phyloP scores from a whole-genome alignment of 2,113 vertebrate genomes.

The Sus scrofa region DNA sequence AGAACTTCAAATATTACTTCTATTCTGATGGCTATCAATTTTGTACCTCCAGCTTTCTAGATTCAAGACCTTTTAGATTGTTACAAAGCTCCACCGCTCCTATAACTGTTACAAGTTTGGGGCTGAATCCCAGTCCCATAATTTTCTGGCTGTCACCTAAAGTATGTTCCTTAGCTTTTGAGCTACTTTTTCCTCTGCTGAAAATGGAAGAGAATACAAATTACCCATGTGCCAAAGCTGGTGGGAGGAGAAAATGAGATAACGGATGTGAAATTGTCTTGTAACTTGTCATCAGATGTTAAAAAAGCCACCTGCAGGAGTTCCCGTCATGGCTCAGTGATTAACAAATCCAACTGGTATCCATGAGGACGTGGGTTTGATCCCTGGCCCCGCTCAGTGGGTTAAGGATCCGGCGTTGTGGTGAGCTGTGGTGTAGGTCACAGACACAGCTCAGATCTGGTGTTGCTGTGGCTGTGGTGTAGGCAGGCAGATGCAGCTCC shows the following conservation, averaged over 20 bases:
- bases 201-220: conserved; percentile 13
- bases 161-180: neutral
- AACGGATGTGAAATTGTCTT: neutral
- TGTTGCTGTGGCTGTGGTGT: too few relatives aligned
- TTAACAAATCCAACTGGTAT: too few relatives aligned
- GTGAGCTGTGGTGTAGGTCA: too few relatives aligned
- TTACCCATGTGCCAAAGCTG: neutral
- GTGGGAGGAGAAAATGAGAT: neutral
- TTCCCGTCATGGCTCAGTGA: too few relatives aligned
- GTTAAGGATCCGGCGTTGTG: too few relatives aligned
- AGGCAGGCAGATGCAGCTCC: too few relatives aligned
- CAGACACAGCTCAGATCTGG: too few relatives aligned
- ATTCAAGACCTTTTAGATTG: neutral
- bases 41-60: neutral
- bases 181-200: neutral
- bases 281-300: neutral
- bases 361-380: too few relatives aligned
- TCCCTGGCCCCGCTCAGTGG: too few relatives aligned
- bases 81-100: neutral
- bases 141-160: neutral
- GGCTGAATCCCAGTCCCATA: neutral
- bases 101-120: neutral
- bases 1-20: neutral
- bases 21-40: neutral
- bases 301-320: neutral